A percentile compares a stretch with the other conserved stretches of the same genome.
phyloP scores from a whole-genome alignment of 2,888 invertebrate species.

The Drosophila buzzatii region DNA sequence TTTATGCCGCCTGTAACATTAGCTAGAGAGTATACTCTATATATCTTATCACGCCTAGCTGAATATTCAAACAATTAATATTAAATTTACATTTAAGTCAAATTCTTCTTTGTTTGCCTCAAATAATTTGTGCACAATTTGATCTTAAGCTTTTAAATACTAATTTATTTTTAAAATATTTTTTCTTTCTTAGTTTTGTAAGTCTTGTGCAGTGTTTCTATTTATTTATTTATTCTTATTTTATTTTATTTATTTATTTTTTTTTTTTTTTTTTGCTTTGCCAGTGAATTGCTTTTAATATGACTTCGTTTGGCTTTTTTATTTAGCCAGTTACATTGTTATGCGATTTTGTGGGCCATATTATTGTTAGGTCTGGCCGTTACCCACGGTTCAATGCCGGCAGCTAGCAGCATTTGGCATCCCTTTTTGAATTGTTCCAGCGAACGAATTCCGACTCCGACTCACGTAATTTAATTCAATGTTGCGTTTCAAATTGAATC shows the following conservation, averaged over 20 bases:
- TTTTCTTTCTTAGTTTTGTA: background rate
- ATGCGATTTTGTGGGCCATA: constrained; percentile 78
- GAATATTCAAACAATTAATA: too few species aligned
- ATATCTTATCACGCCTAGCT: too few species aligned
- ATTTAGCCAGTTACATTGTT: constrained; percentile 78
- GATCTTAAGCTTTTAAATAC: background rate
- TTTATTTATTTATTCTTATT: background rate
- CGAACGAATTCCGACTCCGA: constrained; percentile 3
- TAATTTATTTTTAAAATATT: background rate
- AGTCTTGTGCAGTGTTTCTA: background rate
- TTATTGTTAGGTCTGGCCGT: constrained; percentile 75
- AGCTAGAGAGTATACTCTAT: too few species aligned
- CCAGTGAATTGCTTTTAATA: constrained; percentile 46
- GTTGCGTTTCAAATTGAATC: constrained; percentile 79
- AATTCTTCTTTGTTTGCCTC: background rate
- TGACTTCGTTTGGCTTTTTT: constrained; percentile 73
- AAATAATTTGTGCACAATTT: background rate
- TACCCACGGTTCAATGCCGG: constrained; percentile 60
- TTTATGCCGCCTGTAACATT: too few species aligned
- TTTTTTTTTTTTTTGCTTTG: background rate
- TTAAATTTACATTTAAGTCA: too few species aligned
- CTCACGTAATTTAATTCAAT: constrained; percentile 77
- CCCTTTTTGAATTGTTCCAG: constrained; percentile 27
- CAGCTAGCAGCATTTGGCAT: constrained; percentile 34
- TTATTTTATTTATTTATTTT: background rate